Percentiles rank a stretch among this genome's conserved stretches.
Conservation (phyloP, 2,797 vertebrate species). For the Erethizon dorsatum region DNA sequence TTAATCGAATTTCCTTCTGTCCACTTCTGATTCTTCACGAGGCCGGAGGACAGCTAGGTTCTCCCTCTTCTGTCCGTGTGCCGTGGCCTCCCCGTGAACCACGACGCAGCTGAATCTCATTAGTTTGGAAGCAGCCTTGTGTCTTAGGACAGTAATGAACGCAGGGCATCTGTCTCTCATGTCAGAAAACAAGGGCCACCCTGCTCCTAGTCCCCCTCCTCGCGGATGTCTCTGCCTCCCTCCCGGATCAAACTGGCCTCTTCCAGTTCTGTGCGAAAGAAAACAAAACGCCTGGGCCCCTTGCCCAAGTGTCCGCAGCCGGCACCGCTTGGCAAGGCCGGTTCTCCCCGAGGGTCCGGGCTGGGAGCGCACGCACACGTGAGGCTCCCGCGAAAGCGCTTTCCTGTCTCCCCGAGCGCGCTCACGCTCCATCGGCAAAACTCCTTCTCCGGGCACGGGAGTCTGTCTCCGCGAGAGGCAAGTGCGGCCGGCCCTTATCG, state of each 20-base stretch:
- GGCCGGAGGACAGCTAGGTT: not conserved
- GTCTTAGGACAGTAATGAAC: not conserved
- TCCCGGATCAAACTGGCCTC: not conserved
- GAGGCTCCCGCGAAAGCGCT: not conserved
- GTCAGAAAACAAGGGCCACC: not conserved
- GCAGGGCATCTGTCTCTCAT: not conserved
- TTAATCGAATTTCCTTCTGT: not conserved
- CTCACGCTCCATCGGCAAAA: not conserved
- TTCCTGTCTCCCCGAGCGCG: not conserved
- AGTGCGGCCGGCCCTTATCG: not conserved
- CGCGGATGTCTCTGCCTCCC: no score
- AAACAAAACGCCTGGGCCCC: slow-evolving; percentile 34
- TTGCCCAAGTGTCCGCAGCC: not conserved
- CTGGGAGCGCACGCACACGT: not conserved
- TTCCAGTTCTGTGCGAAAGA: not conserved
- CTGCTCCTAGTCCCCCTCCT: not conserved
- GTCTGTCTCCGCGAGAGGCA: not conserved
- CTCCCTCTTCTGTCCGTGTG: not conserved
- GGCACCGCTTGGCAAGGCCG: not conserved
- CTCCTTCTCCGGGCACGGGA: no score
- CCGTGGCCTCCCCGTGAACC: not conserved
- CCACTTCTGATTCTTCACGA: not conserved
- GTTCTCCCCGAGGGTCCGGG: no score
- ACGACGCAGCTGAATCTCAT: not conserved
- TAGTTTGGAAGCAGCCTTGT: not conserved